Base-by-base conservation (phyloP, 2,888 invertebrate species). In the Steinernema hermaphroditum region DNA sequence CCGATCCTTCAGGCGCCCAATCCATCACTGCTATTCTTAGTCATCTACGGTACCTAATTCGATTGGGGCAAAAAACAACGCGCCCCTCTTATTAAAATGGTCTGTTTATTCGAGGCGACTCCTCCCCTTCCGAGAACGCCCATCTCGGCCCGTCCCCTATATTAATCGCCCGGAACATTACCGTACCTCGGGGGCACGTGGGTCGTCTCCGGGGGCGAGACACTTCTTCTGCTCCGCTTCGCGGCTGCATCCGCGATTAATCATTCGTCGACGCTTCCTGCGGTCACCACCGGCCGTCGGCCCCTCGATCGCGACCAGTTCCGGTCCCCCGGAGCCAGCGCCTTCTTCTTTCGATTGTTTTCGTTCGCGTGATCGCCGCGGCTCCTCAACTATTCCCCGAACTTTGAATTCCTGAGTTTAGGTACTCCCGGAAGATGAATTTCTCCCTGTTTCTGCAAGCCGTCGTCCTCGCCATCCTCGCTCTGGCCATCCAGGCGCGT, bases 81-180 rank as follows among this genome's bases (percentile, higher is more conserved):
- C 12, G 19, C 24, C 19, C 54, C 54, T 27, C 19, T 54, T 54
- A 27, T 27, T 54, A 27, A 54, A 54, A 54, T 27, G 2, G 54
- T 54, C 54, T 54, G 27, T 54, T 54, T 54, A 24, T 54, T 27
- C 54, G 22, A 8, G n/a, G n/a, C n/a, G n/a, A n/a, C n/a, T n/a
- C 46, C 27, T 27, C 54, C 19, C 54, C 54, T 54, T 27, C 54
- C 54, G 16, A 14, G 19, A 19, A 46, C 24, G 54, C 54, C 54
- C 54, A 54, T 54, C 54, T 6, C 27, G 24, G 9, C 27, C 4
- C 22, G n/a, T 6, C 54, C 24, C 54, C 54, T 24, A 27, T 54
- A 54, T 54, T 54, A 54, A 54, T 54, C 54, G 54, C 54, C 54
- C 6, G 24, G 27, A 54, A 14, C 54, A 54, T 54, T 54, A 54